Evolutionary conservation across 2,113 vertebrate genomes (phyloP), one percentile per base, ranked within the genome.

Genomic region (Pongo pygmaeus): DNA sequence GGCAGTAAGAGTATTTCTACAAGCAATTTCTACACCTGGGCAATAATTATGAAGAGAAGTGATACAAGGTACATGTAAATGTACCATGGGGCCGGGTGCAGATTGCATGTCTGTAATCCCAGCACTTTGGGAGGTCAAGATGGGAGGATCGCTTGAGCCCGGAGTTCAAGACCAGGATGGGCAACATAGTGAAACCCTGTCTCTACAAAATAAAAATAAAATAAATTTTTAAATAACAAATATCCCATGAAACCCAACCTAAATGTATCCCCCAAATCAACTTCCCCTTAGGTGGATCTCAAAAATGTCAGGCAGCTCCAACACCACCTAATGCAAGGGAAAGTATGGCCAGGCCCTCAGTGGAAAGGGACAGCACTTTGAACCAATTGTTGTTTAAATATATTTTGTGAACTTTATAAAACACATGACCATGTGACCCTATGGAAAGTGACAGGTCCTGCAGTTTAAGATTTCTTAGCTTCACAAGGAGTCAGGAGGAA

Each of bases 331-430:
- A 88, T 75, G 70, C 55, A 95, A 92, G 38, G 30, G 92, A 90
- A 95, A 83, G 8, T 93, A 69, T 92, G 38, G 92, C 2, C 2
- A 95, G 35, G 35, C 30, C 10, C 59, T 87, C 70, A 92, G 46
- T 89, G 52, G 22, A 86, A 92, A 92, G 14, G 72, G 87, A 91
- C n/a, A 93, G 32, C 43, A 70, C n/a, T 94, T 94, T 97, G 80
- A 97, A 94, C n/a, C 40, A 93, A 55, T 11, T 81, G 11, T 75
- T 40, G 3, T 86, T 96, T 93, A 90, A 93, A 38, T 84, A 38
- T 72, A 88, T 83, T 93, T 93, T 91, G 32, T 7, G 90, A 91
- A 79, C 25, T 46, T 91, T 95, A 85, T 43, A 78, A 95, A 89
- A 96, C 20, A 48, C 48, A 81, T n/a, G 30, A 89, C 23, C 30